Evolutionary conservation across 2,888 invertebrate species (phyloP).

Genomic region (Cotesia congregata): DNA sequence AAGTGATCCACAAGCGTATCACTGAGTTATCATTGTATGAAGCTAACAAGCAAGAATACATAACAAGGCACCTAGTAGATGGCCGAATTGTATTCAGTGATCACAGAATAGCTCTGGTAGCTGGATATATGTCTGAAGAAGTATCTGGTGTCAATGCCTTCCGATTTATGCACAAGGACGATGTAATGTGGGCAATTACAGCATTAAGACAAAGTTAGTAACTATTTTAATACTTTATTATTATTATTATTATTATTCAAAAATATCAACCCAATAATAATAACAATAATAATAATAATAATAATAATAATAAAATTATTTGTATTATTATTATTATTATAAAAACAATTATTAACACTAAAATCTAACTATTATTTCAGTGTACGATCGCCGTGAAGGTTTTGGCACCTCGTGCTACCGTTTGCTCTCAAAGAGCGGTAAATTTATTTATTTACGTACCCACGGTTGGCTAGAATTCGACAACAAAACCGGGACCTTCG

Average conservation of each 20-base stretch:
- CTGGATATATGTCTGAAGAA: constrained; percentile 91
- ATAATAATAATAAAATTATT: too few species aligned
- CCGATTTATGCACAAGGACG: constrained; percentile 90
- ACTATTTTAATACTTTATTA: not conserved
- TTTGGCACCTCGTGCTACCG: constrained; percentile 91
- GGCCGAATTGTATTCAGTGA: constrained; percentile 92
- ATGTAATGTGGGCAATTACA: constrained; percentile 90
- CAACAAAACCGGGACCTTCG: constrained; percentile 81
- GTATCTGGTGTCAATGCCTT: constrained; percentile 91
- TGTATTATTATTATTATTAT: constrained; percentile 19
- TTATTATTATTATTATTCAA: too few species aligned
- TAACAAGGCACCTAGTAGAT: constrained; percentile 90
- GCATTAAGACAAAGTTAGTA: constrained; percentile 85
- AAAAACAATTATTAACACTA: not conserved
- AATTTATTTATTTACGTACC: constrained; percentile 87
- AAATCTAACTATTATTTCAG: constrained; percentile 67
- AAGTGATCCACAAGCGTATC: constrained; percentile 79
- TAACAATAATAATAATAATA: too few species aligned
- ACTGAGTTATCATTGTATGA: constrained; percentile 77
- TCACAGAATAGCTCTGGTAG: constrained; percentile 89
- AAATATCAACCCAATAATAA: too few species aligned
- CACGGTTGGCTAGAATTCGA: constrained; percentile 89
- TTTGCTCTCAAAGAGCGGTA: constrained; percentile 84
- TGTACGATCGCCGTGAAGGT: constrained; percentile 88
- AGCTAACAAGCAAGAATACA: constrained; percentile 86